Evolutionary conservation across 1,140 invertebrate genomes (phyloP), one percentile per base, ranked within the genome.

Genomic region (Trinorchestia longiramus): DNA sequence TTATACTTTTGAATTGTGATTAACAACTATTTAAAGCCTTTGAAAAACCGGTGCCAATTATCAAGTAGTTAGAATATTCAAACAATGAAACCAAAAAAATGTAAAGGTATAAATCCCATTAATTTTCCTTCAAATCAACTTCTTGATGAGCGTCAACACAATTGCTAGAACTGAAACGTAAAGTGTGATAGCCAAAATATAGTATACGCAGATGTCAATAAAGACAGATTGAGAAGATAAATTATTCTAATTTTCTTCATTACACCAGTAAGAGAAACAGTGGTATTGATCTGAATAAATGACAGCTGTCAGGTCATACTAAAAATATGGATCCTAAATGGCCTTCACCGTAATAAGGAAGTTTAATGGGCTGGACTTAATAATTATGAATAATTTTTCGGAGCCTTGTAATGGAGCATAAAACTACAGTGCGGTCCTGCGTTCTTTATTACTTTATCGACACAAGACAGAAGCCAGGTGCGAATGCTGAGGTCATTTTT

Each of bases 391-490:
- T 36, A 77, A 77, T 77, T 77, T 77, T 36, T 77, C 62, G 11
- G 8, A 23, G 15, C 62, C 15, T 77, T 36, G 62, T 77, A 77
- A 77, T 77, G 62, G 62, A 77, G 28, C 62, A 77, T 77, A 77
- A 77, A 77, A 77, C 62, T 36, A 77, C 62, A 77, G 62, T 28
- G 62, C 15, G 3, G 62, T 28, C 92, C 44, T 19, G 6, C 47
- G 11, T 94, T 94, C 41, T 94, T 94, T 94, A 94, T 94, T 94
- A n/a, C 92, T 94, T 94, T 94, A 94, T 94, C 44, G 92, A 94
- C 92, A 94, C 92, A 11, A 94, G 43, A 4, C 3, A 45, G 43
- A 23, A 1, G 92, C 6, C 92, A 28, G 88, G 43, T 41, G 41
- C 43, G 43, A 90, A 90, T 90, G 11, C 43, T 43, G 88, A 43